Evolutionary conservation across 2,888 invertebrate genomes (phyloP).

Genomic region (Apotomis betuletana): DNA sequence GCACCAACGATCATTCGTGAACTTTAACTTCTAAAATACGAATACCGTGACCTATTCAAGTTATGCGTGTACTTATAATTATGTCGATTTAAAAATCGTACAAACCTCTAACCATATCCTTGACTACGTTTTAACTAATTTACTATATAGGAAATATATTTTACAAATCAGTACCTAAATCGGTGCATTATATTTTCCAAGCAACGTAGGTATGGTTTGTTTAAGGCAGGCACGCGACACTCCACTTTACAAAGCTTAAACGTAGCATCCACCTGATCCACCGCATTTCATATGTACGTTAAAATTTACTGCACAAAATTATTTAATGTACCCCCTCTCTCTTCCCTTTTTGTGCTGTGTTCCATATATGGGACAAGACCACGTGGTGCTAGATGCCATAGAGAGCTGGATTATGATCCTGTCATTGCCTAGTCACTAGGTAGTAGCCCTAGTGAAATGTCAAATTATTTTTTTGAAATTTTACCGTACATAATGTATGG

Average conservation of each 20-base stretch:
- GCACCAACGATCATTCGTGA: constrained; percentile 14
- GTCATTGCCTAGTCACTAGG: too few relatives aligned
- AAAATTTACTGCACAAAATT: too few relatives aligned
- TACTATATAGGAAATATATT: constrained; percentile 11
- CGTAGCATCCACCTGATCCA: too few relatives aligned
- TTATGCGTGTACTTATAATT: constrained; percentile 6
- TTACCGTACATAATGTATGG: too few relatives aligned
- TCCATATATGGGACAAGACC: too few relatives aligned
- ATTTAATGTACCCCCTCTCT: too few relatives aligned
- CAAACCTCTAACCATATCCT: constrained; percentile 17
- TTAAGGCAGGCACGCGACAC: constrained; percentile 12
- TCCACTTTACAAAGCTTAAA: neutral
- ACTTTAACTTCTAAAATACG: constrained; percentile 22
- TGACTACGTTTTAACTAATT: constrained; percentile 11
- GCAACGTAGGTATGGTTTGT: constrained; percentile 6
- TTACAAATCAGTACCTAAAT: constrained; percentile 22
- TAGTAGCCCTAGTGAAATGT: too few relatives aligned
- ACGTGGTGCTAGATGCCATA: too few relatives aligned
- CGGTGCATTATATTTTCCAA: constrained; percentile 20
- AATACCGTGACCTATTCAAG: neutral
- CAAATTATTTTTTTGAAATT: too few relatives aligned
- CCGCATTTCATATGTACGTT: too few relatives aligned
- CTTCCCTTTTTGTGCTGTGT: too few relatives aligned
- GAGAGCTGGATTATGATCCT: too few relatives aligned
- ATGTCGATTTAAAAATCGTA: constrained; percentile 26